Evolutionary conservation across 2,797 vertebrate species (phyloP).

Genomic region (Lycodopsis pacificus): DNA sequence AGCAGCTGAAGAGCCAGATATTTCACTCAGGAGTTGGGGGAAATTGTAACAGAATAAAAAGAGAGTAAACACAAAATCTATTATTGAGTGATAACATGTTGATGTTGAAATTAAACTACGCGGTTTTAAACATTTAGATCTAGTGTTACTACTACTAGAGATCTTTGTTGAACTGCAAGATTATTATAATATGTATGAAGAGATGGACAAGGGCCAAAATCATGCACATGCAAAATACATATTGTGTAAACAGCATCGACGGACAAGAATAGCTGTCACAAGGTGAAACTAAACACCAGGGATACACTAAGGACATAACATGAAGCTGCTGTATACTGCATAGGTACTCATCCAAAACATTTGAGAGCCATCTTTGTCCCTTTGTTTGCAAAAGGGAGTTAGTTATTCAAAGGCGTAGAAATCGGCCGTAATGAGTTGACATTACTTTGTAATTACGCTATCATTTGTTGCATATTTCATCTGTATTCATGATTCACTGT

Average conservation of each 20-base stretch:
- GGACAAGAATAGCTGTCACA: background rate
- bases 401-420: background rate
- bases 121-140: background rate
- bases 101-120: background rate
- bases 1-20: background rate
- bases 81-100: background rate
- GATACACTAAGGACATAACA: background rate
- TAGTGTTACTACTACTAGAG: background rate
- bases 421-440: background rate
- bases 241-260: background rate
- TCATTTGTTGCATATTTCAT: background rate
- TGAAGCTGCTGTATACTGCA: background rate
- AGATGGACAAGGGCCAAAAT: background rate
- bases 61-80: background rate
- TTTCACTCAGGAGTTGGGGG: background rate
- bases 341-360: background rate
- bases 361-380: background rate
- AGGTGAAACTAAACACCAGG: constrained; percentile 2
- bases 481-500: background rate
- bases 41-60: background rate
- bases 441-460: background rate
- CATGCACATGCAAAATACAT: background rate
- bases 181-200: background rate
- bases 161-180: background rate
- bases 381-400: background rate